Evolutionary conservation across 1,140 invertebrate genomes (phyloP), one percentile per base, ranked within the genome.

Genomic region (Cylas formicarius): DNA sequence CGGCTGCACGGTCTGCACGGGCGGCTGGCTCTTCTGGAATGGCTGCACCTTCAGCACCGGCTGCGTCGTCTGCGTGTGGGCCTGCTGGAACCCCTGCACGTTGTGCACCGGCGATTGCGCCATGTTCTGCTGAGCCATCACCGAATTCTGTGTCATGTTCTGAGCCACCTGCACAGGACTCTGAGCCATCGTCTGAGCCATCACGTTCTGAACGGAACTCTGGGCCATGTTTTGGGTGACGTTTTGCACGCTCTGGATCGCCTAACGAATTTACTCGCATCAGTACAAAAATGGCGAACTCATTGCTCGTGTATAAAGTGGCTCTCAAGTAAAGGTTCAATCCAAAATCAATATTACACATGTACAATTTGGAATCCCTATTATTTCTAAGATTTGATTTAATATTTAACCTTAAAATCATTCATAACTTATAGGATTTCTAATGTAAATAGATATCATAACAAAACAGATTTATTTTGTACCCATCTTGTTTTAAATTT

Each of bases 11-110:
- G 61, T 58, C 41, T 61, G 61, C 8, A 63, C 61, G 0, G 61
- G 61, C 23, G 59, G 57, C 32, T 63, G 61, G n/a, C 47, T 40
- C 35, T 63, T 63, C 48, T 60, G 59, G 35, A 63, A 63, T 11
- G 61, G 61, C 32, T 63, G 61, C 3, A 63, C 61, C 33, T 60
- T 60, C 23, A 60, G 35, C 5, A 60, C 48, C 5, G 58, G 60
- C 37, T 56, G 53, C 2, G 49, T 56, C 4, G 50, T 56, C 33
- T 59, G 59, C 3, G 50, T 54, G 33, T 58, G 57, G 1, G 50
- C 48, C 24, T 54, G 56, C 22, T 55, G 57, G 23, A 51, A 37
- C 8, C 33, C 39, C 29, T 52, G 48, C 1, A 46, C 43, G 13
- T 27, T 46, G 29, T 46, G 43, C 13, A 42, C 37, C 5, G 43